Base-by-base conservation (phyloP, 2,797 vertebrate species). In the Lophius americanus region DNA sequence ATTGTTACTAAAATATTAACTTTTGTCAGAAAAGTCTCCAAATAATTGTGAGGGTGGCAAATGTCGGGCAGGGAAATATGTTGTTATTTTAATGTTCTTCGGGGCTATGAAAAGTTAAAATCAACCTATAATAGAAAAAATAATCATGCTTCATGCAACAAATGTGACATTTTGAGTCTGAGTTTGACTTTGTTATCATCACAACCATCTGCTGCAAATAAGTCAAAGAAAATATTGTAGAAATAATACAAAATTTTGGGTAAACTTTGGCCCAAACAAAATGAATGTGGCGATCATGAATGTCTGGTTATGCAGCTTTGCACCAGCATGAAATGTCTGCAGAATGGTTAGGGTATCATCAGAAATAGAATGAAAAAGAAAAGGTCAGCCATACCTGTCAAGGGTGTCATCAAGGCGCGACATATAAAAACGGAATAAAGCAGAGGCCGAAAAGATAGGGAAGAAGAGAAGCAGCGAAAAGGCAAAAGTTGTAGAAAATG, bases 341-440 rank as follows among this genome's bases (percentile, higher is more conserved):
- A 38, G 53, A 65, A 8, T 2, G 65, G 50, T 58, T 13, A 14
- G 52, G 51, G 60, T 4, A 42, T 60, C 42, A 79, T 64, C 65
- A 73, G 51, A 75, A 68, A 50, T 63, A 70, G 61, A 76, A 62
- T 41, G 66, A 60, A 66, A 76, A 67, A 70, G 57, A 50, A 70
- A 82, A 82, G 67, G 78, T 79, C 53, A 33, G 57, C 74, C 88
- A 58, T 91, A 92, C 90, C 91, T 90, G 86, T 84, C 38, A 69
- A 23, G 77, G 59, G 76, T 14, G 50, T 69, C 56, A 51, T 60
- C 61, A 52, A 44, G 78, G 79, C 76, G 85, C 61, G 68, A 82
- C 79, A 87, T 68, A 73, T 51, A 62, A 85, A 23, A 82, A 86
- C 56, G 75, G 65, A 85, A 75, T 51, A 49, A 76, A 0, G 57